phyloP scores from a whole-genome alignment of 2,888 invertebrate species.

The Serrognathus titanus region DNA sequence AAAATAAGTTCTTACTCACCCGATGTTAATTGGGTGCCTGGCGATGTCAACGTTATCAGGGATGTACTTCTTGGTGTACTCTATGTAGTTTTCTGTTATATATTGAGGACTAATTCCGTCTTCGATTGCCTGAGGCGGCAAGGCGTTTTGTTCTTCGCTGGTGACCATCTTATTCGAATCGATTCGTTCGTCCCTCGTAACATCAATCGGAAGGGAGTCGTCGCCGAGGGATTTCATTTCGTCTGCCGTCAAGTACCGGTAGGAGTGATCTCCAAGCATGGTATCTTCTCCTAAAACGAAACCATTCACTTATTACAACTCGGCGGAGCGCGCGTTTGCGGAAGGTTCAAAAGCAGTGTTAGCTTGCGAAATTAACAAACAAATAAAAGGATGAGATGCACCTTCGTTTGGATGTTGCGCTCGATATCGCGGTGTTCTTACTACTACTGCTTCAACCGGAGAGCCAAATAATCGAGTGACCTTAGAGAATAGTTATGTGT shows the following conservation, averaged over 20 bases:
- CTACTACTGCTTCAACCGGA: not conserved
- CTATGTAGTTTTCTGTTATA: constrained; percentile 50
- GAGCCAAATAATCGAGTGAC: not conserved
- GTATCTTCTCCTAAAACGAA: constrained; percentile 77
- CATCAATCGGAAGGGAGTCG: constrained; percentile 89
- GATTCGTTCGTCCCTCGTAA: constrained; percentile 84
- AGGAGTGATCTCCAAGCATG: constrained; percentile 84
- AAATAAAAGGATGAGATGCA: not conserved
- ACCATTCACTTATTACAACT: not conserved
- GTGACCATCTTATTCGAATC: constrained; percentile 63
- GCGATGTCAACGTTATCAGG: constrained; percentile 58
- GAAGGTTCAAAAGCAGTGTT: constrained; percentile 22
- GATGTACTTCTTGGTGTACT: constrained; percentile 55
- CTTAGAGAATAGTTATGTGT: not conserved
- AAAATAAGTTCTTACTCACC: constrained; percentile 50
- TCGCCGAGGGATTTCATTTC: constrained; percentile 95
- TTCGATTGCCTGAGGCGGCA: constrained; percentile 58
- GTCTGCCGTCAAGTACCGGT: constrained; percentile 89
- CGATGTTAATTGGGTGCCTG: constrained; percentile 60
- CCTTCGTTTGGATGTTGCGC: not conserved
- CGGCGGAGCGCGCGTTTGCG: not conserved
- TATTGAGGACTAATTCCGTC: constrained; percentile 64
- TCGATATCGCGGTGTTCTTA: constrained; percentile 2
- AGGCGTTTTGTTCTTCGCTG: constrained; percentile 49
- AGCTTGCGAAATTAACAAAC: constrained; percentile 25